A percentile compares a stretch with the other conserved stretches of the same genome.
These are phyloP conservation scores for Odontomyia ornata DNA, from an alignment of 2,888 invertebrate species.

Conservation along the genomic window DNA sequence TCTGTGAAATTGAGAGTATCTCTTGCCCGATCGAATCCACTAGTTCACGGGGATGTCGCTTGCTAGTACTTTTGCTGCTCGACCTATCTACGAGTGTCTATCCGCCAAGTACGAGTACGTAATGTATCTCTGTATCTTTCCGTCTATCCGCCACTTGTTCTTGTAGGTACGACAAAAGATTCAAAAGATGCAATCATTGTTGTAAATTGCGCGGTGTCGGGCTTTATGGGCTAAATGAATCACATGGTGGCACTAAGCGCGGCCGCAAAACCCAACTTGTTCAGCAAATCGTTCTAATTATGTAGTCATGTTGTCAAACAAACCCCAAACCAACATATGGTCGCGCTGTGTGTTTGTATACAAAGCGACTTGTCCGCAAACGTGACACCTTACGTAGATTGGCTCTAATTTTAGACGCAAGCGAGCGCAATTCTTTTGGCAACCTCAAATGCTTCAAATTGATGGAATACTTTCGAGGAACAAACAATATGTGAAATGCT, in stretches of 20 bases:
- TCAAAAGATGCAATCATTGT: constrained; percentile 24
- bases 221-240: neutral
- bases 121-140: no score
- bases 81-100: neutral
- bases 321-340: no score
- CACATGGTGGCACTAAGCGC: neutral
- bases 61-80: neutral
- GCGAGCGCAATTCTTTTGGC: no score
- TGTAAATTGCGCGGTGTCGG: neutral
- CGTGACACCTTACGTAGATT: no score
- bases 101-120: no score
- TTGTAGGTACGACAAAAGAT: neutral
- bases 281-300: neutral
- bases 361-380: no score
- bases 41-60: constrained; percentile 35
- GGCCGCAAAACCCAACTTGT: neutral
- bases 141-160: no score
- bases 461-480: no score
- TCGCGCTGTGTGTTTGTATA: no score
- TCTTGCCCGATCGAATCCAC: constrained; percentile 11
- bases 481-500: no score
- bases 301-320: neutral
- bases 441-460: no score
- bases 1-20: constrained; percentile 9
- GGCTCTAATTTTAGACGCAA: no score